These are phyloP conservation scores for Drosophila trapezifrons DNA, from an alignment of 1,140 invertebrate species.

Conservation along the genomic window DNA sequence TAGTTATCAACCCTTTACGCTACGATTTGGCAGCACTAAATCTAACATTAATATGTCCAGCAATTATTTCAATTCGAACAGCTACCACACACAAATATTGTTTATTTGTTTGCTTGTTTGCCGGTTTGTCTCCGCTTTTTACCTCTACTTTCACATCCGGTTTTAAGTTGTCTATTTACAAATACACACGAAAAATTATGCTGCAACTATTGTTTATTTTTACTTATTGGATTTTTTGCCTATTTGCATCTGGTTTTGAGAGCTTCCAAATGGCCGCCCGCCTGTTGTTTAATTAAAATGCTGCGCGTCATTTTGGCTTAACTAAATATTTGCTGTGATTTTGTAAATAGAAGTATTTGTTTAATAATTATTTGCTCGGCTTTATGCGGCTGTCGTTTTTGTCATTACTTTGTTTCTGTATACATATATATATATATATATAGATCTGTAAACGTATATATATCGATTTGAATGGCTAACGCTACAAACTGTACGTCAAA, in stretches of 20 bases:
- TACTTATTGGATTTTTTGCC: constrained; percentile 35
- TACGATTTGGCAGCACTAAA: constrained; percentile 57
- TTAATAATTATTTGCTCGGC: constrained; percentile 68
- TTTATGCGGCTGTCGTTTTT: constrained; percentile 42
- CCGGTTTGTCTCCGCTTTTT: constrained; percentile 8
- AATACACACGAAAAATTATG: constrained; percentile 60
- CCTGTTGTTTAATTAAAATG: constrained; percentile 57
- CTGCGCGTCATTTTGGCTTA: constrained; percentile 54
- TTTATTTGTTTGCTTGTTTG: constrained; percentile 25
- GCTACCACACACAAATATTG: constrained; percentile 55
- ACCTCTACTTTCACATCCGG: constrained; percentile 43
- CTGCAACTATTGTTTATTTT: constrained; percentile 50
- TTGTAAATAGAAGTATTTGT: constrained; percentile 75
- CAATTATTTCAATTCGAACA: constrained; percentile 53
- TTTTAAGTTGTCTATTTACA: constrained; percentile 68
- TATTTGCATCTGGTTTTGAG: constrained; percentile 31
- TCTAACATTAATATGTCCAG: constrained; percentile 37
- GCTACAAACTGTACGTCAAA: constrained; percentile 71
- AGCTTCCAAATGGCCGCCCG: constrained; percentile 18
- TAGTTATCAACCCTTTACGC: constrained; percentile 53
- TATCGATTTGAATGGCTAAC: constrained; percentile 46
- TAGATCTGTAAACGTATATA: constrained; percentile 34
- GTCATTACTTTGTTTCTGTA: constrained; percentile 25
- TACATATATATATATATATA: constrained; percentile 18
- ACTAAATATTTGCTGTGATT: constrained; percentile 72